A percentile compares a stretch with the other conserved stretches of the same genome.
Conservation (phyloP, 2,113 vertebrate species). For the Catharus fuscescens region DNA sequence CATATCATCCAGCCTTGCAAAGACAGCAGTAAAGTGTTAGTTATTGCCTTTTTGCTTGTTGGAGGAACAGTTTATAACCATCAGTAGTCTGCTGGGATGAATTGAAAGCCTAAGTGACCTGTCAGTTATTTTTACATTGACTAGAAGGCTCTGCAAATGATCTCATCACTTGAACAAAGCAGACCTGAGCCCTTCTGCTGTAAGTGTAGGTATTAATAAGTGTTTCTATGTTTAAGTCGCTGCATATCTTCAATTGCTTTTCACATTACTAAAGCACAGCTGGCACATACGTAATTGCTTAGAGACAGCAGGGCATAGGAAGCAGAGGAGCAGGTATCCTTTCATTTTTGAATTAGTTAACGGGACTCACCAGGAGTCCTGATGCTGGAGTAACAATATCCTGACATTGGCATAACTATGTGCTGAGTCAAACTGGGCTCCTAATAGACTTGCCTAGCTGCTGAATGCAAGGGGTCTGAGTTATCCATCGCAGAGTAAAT, state of each 20-base stretch:
- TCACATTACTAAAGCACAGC: slow-evolving; percentile 7
- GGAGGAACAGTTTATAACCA: neutral
- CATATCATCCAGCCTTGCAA: neutral
- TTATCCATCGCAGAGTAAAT: neutral
- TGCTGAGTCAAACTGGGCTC: slow-evolving; percentile 31
- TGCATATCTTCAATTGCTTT: slow-evolving; percentile 27
- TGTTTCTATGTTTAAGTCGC: slow-evolving; percentile 38
- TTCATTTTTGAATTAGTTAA: slow-evolving; percentile 48
- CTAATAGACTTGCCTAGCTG: slow-evolving; percentile 37
- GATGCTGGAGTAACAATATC: neutral
- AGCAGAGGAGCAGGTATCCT: slow-evolving; percentile 30
- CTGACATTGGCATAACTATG: slow-evolving; percentile 3
- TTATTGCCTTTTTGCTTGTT: neutral
- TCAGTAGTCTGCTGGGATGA: neutral
- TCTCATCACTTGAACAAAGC: slow-evolving; percentile 22
- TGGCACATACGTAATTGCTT: slow-evolving; percentile 50
- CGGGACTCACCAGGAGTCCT: neutral
- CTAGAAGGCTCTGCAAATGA: slow-evolving; percentile 20
- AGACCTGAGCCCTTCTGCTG: neutral
- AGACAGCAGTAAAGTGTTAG: neutral
- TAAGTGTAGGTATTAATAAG: slow-evolving; percentile 9
- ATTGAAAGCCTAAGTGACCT: slow-evolving; percentile 36
- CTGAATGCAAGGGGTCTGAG: neutral
- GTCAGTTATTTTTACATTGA: slow-evolving; percentile 26
- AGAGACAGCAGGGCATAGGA: slow-evolving; percentile 5